Evolutionary conservation across 2,888 invertebrate species (phyloP), one percentile per base, ranked within the genome.

Genomic region (Drosophila prostipennis): DNA sequence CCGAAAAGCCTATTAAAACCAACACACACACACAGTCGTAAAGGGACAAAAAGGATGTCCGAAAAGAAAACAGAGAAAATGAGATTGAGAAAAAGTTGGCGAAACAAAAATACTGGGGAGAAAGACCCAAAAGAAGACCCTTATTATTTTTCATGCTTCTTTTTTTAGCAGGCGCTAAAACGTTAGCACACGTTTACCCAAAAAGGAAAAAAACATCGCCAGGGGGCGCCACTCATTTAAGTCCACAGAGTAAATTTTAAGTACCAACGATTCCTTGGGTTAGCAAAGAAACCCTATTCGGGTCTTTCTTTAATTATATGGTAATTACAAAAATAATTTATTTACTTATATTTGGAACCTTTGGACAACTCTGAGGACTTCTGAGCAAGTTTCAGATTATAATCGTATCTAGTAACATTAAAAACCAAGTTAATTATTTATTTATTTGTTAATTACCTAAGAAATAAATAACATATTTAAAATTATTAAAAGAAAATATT

Each of bases 1-100:
- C 59, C 56, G 59, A 69, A 84, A 80, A 81, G 76, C 82, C 85
- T 78, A 81, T 81, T 81, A 87, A 69, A 65, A 78, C 7, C 29
- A 26, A 26, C 45, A 16, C 36, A 40, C 11, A 29, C 56, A 36
- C 36, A 56, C n/a, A 14, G 26, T 34, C 16, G 26, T 14, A 29
- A 26, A 29, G 29, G 29, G 68, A 39, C 51, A 19, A 45, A 65
- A 67, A n/a, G 39, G 69, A 67, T 39, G 39, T 13, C 43, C 32
- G 11, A 39, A 45, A 45, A 39, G 52, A 45, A 67, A 19, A 13
- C 23, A 14, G 2, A n/a, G 32, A 36, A 64, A 52, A 34, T 36
- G 37, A 65, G 68, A 34, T 34, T 65, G 63, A 34, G 63, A 67
- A 64, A 64, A 65, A 67, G 67, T 52, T 49, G 32, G 11, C 37